A percentile compares a stretch with the other conserved stretches of the same genome.
Evolutionary conservation across 2,113 vertebrate genomes (phyloP).

Genomic region (Acrocephalus arundinaceus): DNA sequence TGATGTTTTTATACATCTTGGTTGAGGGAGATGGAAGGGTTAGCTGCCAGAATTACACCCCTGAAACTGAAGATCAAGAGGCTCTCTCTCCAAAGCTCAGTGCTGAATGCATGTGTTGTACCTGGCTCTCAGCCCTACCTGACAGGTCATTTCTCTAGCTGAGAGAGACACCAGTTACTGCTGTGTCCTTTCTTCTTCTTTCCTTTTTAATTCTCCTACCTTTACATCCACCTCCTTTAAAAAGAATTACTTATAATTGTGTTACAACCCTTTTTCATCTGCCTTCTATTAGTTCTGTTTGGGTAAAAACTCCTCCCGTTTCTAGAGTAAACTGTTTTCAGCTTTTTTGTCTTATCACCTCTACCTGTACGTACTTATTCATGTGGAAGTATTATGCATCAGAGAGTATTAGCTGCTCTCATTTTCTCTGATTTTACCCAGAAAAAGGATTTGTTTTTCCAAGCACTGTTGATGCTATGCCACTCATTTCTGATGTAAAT

Average conservation of each 20-base stretch:
- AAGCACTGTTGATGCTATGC: neutral
- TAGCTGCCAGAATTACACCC: neutral
- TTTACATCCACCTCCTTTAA: neutral
- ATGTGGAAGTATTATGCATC: neutral
- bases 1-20: neutral
- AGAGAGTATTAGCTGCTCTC: neutral
- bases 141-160: conserved; percentile 23
- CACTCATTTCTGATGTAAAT: neutral
- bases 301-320: neutral
- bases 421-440: neutral
- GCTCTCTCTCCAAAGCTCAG: neutral
- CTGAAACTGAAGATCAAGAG: conserved; percentile 44
- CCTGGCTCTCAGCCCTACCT: neutral
- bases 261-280: neutral
- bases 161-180: conserved; percentile 39
- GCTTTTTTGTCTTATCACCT: neutral
- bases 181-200: neutral
- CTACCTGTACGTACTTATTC: neutral
- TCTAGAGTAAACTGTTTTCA: neutral
- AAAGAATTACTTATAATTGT: neutral
- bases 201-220: neutral
- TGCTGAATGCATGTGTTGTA: neutral
- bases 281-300: neutral
- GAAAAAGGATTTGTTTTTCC: neutral
- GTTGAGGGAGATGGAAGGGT: neutral